These are phyloP conservation scores for Poeciliopsis infans DNA, from an alignment of 2,797 vertebrate species.

Conservation along the genomic window DNA sequence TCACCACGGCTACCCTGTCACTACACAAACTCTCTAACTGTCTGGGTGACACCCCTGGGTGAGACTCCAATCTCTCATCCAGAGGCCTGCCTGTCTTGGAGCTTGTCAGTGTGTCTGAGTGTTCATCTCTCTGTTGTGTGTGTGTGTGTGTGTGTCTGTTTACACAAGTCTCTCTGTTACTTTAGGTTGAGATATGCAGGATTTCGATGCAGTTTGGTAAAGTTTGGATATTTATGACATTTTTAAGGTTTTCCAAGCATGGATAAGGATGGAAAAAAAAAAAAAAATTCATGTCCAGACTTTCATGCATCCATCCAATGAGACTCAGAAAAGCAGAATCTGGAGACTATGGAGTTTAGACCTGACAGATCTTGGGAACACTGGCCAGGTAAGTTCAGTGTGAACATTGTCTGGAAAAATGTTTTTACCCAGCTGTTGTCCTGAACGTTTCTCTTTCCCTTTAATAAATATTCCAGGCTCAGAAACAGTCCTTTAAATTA, in stretches of 20 bases:
- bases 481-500: constrained; percentile 24
- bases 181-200: neutral
- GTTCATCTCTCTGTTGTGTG: constrained; percentile 24
- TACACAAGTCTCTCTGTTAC: neutral
- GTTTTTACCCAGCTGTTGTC: constrained; percentile 34
- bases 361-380: neutral
- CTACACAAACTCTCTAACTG: constrained; percentile 93
- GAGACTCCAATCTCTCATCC: constrained; percentile 84
- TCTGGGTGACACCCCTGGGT: constrained; percentile 91
- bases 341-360: neutral
- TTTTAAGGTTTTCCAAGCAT: neutral
- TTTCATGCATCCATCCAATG: neutral
- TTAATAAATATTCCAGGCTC: constrained; percentile 18
- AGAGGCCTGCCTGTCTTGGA: constrained; percentile 76
- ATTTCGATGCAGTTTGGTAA: neutral
- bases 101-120: constrained; percentile 53
- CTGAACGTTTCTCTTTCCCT: constrained; percentile 2
- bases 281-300: neutral
- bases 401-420: constrained; percentile 30
- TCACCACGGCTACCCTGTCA: constrained; percentile 95
- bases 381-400: constrained; percentile 8
- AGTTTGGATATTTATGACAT: neutral
- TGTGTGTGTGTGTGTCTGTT: neutral
- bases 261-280: neutral
- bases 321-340: neutral